Base-by-base conservation (phyloP, 2,797 vertebrate genomes). In the Pagetopsis macropterus region DNA sequence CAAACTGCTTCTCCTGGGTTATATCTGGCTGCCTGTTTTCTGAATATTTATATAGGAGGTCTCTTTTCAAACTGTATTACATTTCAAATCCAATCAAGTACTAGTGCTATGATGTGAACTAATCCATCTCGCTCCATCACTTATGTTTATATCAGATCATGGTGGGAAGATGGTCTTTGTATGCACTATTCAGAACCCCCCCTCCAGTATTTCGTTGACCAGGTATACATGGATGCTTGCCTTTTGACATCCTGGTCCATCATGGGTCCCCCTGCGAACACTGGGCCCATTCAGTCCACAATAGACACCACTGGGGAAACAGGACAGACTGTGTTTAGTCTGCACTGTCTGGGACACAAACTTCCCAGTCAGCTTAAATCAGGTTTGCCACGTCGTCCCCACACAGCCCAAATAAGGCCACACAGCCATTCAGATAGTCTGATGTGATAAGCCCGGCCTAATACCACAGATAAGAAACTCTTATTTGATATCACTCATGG, bases 291-390 rank as follows among this genome's bases (percentile, higher is more conserved):
- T 88, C 75, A 70, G 16, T 61, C 37, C 73, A 84, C 81, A 81
- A 56, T 44, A 56, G 70, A 70, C 64, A n/a, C 56, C 65, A 68
- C 23, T 9, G 40, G 65, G 82, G 64, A 75, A 79, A 74, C 79
- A 54, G 78, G 67, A 68, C 74, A 43, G 70, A 55, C 72, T 43
- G 64, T 91, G 81, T 89, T 82, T 74, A 70, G 68, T 67, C 82
- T 79, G 70, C 75, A 54, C n/a, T 19, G 23, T 23, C 23, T 23
- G 43, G 73, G 65, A 83, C 58, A 76, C 72, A 86, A 84, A 81
- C 67, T 40, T 84, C 70, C 59, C 83, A 51, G 68, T 81, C 71
- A 66, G 70, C 75, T 82, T 45, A 78, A 84, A 82, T 81, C 70
- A 60, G 56, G 83, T 62, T 81, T 50, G 63, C 75, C 76, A 81